phyloP scores from a whole-genome alignment of 2,888 invertebrate genomes.

The Cephonodes hylas region DNA sequence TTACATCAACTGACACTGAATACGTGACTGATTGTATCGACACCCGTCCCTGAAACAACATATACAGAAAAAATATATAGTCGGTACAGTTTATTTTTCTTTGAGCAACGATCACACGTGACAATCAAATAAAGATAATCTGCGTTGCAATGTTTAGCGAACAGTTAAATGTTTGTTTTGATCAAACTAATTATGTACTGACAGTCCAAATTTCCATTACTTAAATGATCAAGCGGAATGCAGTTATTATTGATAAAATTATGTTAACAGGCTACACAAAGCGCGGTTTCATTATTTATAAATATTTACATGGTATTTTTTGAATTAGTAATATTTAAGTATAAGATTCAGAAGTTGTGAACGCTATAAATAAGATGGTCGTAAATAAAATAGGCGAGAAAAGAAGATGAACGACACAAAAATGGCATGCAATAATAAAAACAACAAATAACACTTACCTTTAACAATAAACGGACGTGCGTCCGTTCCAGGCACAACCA shows the following conservation, averaged over 20 bases:
- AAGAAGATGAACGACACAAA: slow-evolving; percentile 13
- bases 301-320: background rate
- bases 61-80: background rate
- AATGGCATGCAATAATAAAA: slow-evolving; percentile 21
- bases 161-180: slow-evolving; percentile 1
- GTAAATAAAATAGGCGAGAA: slow-evolving; percentile 22
- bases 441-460: slow-evolving; percentile 63
- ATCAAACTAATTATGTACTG: slow-evolving; percentile 7
- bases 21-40: background rate
- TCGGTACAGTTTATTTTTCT: background rate
- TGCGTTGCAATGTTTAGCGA: background rate
- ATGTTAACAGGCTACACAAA: background rate
- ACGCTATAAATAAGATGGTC: slow-evolving; percentile 45
- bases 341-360: slow-evolving; percentile 23
- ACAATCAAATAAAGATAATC: background rate
- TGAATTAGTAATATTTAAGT: background rate
- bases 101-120: background rate
- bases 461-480: slow-evolving; percentile 63
- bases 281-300: background rate
- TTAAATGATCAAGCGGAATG: background rate
- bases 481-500: slow-evolving; percentile 54
- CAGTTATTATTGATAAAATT: background rate
- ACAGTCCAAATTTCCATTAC: background rate
- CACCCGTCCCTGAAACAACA: background rate
- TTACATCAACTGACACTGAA: slow-evolving; percentile 64